Conservation (phyloP, 2,797 vertebrate species). For the Malurus leucopterus region DNA sequence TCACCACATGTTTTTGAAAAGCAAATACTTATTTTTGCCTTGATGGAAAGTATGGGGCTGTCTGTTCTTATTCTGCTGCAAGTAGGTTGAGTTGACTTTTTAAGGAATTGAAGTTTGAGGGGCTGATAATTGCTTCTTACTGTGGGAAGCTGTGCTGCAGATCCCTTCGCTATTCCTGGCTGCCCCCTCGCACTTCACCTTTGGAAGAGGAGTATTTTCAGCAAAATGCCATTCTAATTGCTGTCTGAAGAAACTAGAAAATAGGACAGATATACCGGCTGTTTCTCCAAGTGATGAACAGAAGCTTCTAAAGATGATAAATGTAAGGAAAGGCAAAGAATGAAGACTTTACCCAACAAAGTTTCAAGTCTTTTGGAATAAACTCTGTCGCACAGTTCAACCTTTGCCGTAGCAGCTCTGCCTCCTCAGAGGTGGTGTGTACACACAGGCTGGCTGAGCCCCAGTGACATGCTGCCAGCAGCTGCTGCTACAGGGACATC, state of each 20-base stretch:
- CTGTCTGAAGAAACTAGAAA: neutral
- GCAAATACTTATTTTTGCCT: neutral
- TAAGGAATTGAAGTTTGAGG: neutral
- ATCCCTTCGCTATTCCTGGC: constrained; percentile 11
- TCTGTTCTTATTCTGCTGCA: neutral
- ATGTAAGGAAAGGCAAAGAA: neutral
- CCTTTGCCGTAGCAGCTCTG: neutral
- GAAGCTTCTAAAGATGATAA: neutral
- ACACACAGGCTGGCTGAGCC: neutral
- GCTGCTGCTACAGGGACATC: neutral
- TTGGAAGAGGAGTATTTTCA: neutral
- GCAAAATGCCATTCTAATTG: constrained; percentile 8
- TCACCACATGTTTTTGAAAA: neutral
- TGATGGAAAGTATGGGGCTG: neutral
- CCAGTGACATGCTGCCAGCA: neutral
- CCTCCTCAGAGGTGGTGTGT: neutral
- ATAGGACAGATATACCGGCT: neutral
- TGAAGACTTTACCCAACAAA: neutral
- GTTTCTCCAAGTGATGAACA: neutral
- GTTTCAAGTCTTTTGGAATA: neutral
- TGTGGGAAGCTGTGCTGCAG: neutral
- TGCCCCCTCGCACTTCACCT: neutral
- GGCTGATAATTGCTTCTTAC: constrained; percentile 16
- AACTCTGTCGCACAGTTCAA: neutral
- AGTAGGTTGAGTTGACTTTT: neutral